phyloP scores from a whole-genome alignment of 2,888 invertebrate genomes.

The Cerastis leucographa region DNA sequence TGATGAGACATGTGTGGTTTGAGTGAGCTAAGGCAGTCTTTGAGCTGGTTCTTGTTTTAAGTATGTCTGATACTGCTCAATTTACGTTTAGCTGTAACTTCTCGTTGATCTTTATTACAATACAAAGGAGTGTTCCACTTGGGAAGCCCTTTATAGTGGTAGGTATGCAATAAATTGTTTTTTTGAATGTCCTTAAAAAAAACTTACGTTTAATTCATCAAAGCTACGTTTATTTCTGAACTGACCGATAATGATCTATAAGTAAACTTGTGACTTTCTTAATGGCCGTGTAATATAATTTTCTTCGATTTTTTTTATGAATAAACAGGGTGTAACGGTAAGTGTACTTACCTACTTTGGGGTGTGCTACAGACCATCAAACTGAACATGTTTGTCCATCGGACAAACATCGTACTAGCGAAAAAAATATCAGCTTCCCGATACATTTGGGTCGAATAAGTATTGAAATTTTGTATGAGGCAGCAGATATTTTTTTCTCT shows the following conservation, averaged over 20 bases:
- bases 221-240: not conserved
- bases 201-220: not conserved
- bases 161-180: not conserved
- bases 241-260: not conserved
- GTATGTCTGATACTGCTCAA: not conserved
- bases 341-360: too few species aligned
- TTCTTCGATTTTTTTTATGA: not conserved
- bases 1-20: constrained; percentile 23
- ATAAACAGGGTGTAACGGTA: too few species aligned
- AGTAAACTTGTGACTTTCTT: not conserved
- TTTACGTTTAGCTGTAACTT: not conserved
- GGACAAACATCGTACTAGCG: too few species aligned
- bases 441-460: too few species aligned
- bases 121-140: not conserved
- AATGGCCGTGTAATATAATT: not conserved
- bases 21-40: constrained; percentile 1
- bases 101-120: not conserved
- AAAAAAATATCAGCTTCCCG: too few species aligned
- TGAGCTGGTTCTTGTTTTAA: not conserved
- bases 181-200: not conserved
- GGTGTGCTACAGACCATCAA: too few species aligned
- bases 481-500: too few species aligned
- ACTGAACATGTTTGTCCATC: too few species aligned
- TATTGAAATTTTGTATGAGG: too few species aligned
- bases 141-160: not conserved